phyloP scores from a whole-genome alignment of 2,113 vertebrate genomes.

The Catharus fuscescens region DNA sequence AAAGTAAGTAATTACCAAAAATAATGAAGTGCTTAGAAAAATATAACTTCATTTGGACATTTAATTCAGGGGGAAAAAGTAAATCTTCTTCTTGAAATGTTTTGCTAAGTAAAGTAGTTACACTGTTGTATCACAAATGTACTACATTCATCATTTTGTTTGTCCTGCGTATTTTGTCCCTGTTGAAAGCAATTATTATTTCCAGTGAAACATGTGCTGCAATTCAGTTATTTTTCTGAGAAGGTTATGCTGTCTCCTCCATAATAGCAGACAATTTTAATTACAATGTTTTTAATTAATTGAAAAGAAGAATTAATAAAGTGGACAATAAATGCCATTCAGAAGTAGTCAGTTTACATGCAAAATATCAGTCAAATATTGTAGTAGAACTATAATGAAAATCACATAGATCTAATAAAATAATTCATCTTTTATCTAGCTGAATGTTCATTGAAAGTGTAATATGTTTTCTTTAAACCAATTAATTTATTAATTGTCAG shows the following conservation, averaged over 20 bases:
- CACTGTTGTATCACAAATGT: conserved; percentile 32
- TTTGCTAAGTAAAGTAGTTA: conserved; percentile 45
- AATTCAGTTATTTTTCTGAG: conserved; percentile 63
- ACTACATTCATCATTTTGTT: conserved; percentile 44
- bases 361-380: not conserved
- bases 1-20: conserved; percentile 37
- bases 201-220: conserved; percentile 9
- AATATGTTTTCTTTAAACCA: not conserved
- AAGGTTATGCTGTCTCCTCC: conserved; percentile 51
- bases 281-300: not conserved
- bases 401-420: not conserved
- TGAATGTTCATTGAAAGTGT: not conserved
- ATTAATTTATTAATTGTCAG: not conserved
- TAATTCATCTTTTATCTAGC: not conserved
- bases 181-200: conserved; percentile 35
- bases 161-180: conserved; percentile 28
- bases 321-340: not conserved
- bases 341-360: not conserved
- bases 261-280: conserved; percentile 62
- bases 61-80: conserved; percentile 14
- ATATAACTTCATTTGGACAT: not conserved
- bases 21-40: conserved; percentile 19
- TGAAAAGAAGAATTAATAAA: conserved; percentile 1
- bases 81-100: conserved; percentile 9
- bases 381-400: not conserved